phyloP scores from a whole-genome alignment of 2,113 vertebrate species.

The Falcunculus frontatus region DNA sequence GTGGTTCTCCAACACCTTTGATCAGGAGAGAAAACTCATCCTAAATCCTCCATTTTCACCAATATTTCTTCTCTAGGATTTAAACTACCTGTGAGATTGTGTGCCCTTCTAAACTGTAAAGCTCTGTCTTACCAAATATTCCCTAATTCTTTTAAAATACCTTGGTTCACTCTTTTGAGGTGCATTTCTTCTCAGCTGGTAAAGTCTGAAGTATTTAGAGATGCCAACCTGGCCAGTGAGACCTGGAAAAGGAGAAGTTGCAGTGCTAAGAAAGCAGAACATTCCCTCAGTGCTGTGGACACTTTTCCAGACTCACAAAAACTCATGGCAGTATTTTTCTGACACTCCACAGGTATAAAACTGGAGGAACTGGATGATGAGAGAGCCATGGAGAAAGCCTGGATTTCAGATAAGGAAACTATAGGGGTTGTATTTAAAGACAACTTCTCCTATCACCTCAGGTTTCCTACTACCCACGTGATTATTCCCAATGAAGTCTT shows the following conservation, averaged over 20 bases:
- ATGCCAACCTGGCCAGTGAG: neutral
- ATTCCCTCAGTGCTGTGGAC: neutral
- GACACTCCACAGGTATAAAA: constrained; percentile 48
- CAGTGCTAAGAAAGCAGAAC: neutral
- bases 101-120: neutral
- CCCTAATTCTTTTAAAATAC: neutral
- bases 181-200: neutral
- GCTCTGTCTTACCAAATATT: neutral
- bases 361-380: constrained; percentile 74
- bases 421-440: constrained; percentile 82
- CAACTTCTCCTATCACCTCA: constrained; percentile 78
- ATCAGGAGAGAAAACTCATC: neutral
- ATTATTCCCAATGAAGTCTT: constrained; percentile 74
- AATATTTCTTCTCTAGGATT: neutral
- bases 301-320: neutral
- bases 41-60: neutral
- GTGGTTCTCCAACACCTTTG: accelerated
- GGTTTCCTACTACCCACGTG: constrained; percentile 66
- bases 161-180: neutral
- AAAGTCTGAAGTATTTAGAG: neutral
- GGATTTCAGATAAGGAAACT: constrained; percentile 48
- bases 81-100: neutral
- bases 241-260: neutral
- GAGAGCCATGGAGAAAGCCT: constrained; percentile 77
- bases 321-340: neutral